Percentiles rank a stretch among this genome's conserved stretches.
phyloP scores from a whole-genome alignment of 2,797 vertebrate genomes.

The Ispidina lecontei region DNA sequence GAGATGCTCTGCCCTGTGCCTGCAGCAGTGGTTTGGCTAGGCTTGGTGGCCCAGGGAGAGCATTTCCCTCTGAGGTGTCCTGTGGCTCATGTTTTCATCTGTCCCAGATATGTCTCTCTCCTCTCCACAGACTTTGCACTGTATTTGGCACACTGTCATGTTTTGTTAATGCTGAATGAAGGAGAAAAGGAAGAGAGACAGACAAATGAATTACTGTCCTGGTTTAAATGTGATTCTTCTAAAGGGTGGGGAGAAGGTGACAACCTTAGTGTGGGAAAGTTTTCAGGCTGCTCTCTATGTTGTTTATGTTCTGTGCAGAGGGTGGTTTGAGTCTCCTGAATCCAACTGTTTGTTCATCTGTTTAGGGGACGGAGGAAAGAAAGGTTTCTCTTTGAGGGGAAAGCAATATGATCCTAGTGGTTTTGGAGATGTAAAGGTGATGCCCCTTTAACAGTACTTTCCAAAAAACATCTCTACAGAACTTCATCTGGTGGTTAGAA shows the following conservation, averaged over 20 bases:
- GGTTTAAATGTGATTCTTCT: neutral
- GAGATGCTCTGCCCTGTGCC: neutral
- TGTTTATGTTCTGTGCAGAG: conserved; percentile 18
- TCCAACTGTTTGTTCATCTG: neutral
- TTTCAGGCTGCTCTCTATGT: conserved; percentile 35
- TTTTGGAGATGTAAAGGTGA: neutral
- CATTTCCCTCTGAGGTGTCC: neutral
- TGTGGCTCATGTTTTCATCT: neutral
- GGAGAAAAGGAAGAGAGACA: conserved; percentile 3
- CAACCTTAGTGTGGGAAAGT: conserved; percentile 44
- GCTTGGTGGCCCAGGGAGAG: neutral
- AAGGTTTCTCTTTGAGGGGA: neutral
- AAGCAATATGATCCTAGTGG: neutral
- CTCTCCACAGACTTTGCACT: neutral
- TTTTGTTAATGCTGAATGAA: conserved; percentile 41
- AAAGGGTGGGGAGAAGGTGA: conserved; percentile 35
- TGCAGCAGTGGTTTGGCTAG: neutral
- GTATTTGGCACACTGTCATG: neutral
- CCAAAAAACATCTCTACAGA: neutral
- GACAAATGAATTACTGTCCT: conserved; percentile 7
- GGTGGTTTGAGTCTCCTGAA: neutral
- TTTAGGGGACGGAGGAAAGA: neutral
- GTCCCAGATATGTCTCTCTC: neutral
- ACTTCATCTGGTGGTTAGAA: neutral
- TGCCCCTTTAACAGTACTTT: neutral